Evolutionary conservation across 2,888 invertebrate species (phyloP), one percentile per base, ranked within the genome.

Genomic region (Epistrophe eligans): DNA sequence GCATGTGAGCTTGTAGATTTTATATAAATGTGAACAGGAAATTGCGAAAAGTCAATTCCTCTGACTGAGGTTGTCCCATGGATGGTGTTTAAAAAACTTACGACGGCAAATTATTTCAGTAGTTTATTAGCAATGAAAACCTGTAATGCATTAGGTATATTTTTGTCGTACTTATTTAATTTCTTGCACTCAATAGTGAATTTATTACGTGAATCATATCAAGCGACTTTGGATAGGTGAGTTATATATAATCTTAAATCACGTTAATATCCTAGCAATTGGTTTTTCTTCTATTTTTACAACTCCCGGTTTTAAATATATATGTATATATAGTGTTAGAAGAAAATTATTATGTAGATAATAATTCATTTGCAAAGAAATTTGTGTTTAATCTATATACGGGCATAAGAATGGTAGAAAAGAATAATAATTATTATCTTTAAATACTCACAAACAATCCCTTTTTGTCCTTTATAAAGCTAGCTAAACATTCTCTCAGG

Each of bases 1-100:
- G 60, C 62, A 71, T 64, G 45, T 38, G 48, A 43, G 62, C 62
- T 48, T 13, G 40, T 40, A 48, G 38, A 35, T 72, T 64, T 24
- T 43, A 24, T 40, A 19, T 24, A 24, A 2, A 24, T 19, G 38
- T 58, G 57, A 52, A 48, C 73, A 76, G 73, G 74, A 81, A 70
- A 76, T 76, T 81, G 62, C 45, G 55, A 64, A 79, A 79, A 79
- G 55, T 52, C 72, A 79, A 71, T 72, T 64, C 55, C 72, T 72
- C 62, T 19, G 73, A 35, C 17, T 32, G 24, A 62, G 45, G 62
- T 28, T 62, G 55, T 62, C 35, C n/a, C 50, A 55, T 76, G 64
- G 76, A 55, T 76, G 57, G 71, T 62, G 57, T 55, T 24, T 70
- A 57, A 64, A 70, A 40, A 55, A 13, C 9, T 28, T 4, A 4